Evolutionary conservation across 1,140 invertebrate genomes (phyloP), one percentile per base, ranked within the genome.

Genomic region (Euglossa dilemma): DNA sequence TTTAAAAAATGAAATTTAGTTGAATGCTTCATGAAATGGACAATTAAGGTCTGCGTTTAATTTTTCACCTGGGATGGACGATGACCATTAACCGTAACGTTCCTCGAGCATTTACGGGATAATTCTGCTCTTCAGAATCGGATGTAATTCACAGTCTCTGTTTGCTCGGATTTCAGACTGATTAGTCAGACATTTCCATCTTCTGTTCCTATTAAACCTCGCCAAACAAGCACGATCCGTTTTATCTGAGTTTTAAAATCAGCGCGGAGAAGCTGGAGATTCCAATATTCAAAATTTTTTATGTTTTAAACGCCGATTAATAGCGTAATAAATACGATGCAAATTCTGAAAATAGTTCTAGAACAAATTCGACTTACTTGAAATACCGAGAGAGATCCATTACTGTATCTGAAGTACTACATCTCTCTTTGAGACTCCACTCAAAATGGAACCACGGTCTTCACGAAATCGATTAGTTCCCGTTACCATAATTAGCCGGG

Each of bases 401-500:
- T 36, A 36, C 36, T 36, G 36, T 2, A 36, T 4, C 36, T 36
- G 36, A 36, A 36, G 36, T 4, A 36, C 36, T 36, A 36, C 1
- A 25, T 59, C 12, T 6, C 0, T 25, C 57, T 2, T 61, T 61
- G n/a, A 25, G 25, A 12, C 16, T 61, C 14, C 14, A 61, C 43
- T 56, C 6, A 6, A 25, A 20, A 52, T 47, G 12, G 8, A n/a
- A 14, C 6, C 18, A 3, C 12, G 25, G 23, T 14, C n/a, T 54
- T 54, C 61, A n/a, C n/a, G 11, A 25, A 52, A 61, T 50, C 43
- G 25, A 43, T 59, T 43, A 5, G 28, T 54, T 66, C 50, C 72
- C 61, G 72, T 82, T 76, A 56, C 2, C 9, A 16, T 16, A 70
- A 72, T 83, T 80, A 80, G 6, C n/a, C 11, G 52, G 3, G 9